Conservation (phyloP, 2,797 vertebrate species). For the Pseudomugil gertrudae region DNA sequence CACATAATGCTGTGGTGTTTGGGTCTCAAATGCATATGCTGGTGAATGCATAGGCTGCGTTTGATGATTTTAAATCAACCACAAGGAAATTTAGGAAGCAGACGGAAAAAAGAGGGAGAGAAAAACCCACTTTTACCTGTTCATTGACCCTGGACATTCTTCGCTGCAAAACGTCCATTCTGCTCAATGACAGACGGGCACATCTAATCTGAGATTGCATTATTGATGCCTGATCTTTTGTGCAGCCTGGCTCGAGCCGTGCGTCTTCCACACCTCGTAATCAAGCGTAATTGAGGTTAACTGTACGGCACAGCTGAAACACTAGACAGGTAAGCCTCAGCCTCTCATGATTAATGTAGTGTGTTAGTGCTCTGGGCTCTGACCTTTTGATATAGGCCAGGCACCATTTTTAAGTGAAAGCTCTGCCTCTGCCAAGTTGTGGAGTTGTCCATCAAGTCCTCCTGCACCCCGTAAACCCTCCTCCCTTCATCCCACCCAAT, state of each 20-base stretch:
- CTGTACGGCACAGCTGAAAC: conserved; percentile 79
- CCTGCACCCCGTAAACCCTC: conserved; percentile 41
- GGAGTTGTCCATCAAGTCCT: conserved; percentile 82
- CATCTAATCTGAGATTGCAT: conserved; percentile 78
- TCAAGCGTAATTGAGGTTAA: conserved; percentile 85
- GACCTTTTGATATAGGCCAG: conserved; percentile 87
- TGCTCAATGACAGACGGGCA: conserved; percentile 48
- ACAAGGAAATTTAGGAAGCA: background rate
- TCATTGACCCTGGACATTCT: conserved; percentile 18
- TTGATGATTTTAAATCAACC: conserved; percentile 6
- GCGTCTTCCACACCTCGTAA: conserved; percentile 83
- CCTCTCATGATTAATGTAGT: conserved; percentile 84
- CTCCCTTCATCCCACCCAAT: conserved; percentile 34
- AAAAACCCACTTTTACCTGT: conserved; percentile 21
- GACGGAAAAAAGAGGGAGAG: background rate
- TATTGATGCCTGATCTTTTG: conserved; percentile 80
- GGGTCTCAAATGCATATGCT: conserved; percentile 48
- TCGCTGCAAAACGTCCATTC: conserved; percentile 24
- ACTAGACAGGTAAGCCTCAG: conserved; percentile 82
- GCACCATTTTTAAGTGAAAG: conserved; percentile 87
- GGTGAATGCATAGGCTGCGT: conserved; percentile 37
- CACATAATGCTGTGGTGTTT: conserved; percentile 64
- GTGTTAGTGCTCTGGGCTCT: conserved; percentile 77
- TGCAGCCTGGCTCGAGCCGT: conserved; percentile 29
- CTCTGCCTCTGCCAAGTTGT: conserved; percentile 77